Evolutionary conservation across 1,140 invertebrate species (phyloP), one percentile per base, ranked within the genome.

Genomic region (Calliphora vicina): DNA sequence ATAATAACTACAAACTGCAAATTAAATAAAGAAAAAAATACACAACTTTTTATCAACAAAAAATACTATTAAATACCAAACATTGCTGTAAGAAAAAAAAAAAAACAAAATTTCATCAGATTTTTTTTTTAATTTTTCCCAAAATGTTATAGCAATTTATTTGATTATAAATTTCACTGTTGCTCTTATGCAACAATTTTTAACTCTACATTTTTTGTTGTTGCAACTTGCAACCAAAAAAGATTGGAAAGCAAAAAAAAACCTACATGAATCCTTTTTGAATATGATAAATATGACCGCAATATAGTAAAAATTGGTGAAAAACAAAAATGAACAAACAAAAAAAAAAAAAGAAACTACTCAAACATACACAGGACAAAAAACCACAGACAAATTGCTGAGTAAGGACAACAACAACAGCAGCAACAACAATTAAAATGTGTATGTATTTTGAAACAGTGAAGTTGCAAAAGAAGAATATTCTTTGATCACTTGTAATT

Each of bases 311-410:
- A 67, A 67, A 67, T 23, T 57, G 50, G 50, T 57, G 50, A 17
- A 57, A 17, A 57, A 57, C 15, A 57, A 57, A 57, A 17, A 17
- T 0, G 13, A n/a, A n/a, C n/a, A n/a, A n/a, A n/a, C n/a, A 61
- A n/a, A 67, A 67, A 67, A 23, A 23, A 23, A 67, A 2, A 23
- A 2, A 67, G 15, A 67, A 23, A 67, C 1, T 25, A 67, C 17
- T 50, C 35, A 35, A 35, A 35, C 35, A 35, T 35, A 35, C 6
- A 12, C 6, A 12, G 9, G 4, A 67, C n/a, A 23, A 67, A 57
- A 67, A 67, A 67, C 61, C 61, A 67, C 61, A 67, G 61, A 67
- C 61, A 67, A 67, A 67, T 67, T 67, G 61, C 61, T 23, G 61
- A 67, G 20, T 1, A 67, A 57, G 50, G 61, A 67, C n/a, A 67